Percentiles rank a stretch among this genome's conserved stretches.
phyloP scores from a whole-genome alignment of 2,888 invertebrate species.

The Lamellibrachia columna region DNA sequence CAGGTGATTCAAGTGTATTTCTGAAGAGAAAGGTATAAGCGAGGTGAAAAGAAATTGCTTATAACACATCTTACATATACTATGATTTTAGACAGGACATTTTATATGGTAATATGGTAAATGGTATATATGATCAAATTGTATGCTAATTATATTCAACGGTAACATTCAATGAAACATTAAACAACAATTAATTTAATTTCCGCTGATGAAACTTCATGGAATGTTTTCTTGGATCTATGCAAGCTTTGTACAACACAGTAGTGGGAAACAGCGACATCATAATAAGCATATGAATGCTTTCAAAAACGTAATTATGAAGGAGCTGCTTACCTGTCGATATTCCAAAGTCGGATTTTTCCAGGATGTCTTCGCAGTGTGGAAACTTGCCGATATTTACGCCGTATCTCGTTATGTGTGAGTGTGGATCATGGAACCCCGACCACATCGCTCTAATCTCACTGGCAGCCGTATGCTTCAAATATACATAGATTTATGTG shows the following conservation, averaged over 20 bases:
- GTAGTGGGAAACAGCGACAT: not conserved
- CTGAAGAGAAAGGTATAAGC: not conserved
- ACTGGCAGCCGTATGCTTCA: not conserved
- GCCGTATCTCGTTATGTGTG: not conserved
- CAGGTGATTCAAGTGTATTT: not conserved
- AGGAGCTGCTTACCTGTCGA: not conserved
- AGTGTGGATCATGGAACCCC: constrained; percentile 13
- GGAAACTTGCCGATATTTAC: not conserved
- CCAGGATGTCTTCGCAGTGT: not conserved
- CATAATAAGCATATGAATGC: not conserved
- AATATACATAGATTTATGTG: not conserved
- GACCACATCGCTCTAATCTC: not conserved
- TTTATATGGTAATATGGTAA: too few species aligned
- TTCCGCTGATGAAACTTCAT: too few species aligned
- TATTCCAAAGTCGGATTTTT: not conserved
- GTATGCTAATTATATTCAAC: not conserved
- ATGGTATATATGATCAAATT: too few species aligned
- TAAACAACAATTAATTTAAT: not conserved
- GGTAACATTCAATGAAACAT: not conserved
- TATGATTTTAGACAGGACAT: too few species aligned
- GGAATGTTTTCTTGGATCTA: too few species aligned
- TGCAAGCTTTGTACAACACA: too few species aligned
- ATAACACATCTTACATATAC: not conserved
- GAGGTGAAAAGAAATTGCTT: not conserved
- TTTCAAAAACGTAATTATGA: not conserved